Base-by-base conservation (phyloP, 2,113 vertebrate species). In the Eptatretus burgeri region DNA sequence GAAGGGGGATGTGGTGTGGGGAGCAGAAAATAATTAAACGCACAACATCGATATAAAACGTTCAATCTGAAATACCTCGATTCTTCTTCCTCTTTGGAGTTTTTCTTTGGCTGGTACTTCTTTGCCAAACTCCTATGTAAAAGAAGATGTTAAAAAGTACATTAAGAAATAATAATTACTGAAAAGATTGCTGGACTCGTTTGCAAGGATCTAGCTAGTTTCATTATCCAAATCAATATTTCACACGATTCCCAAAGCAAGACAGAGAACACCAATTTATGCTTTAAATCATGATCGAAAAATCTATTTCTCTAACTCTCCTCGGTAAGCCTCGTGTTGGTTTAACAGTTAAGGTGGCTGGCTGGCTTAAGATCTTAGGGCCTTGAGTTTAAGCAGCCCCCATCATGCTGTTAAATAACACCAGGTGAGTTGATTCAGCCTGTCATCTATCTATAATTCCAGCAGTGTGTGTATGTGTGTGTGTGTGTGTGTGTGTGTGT, bases 51-150 rank as follows among this genome's bases (percentile, higher is more conserved):
- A 60, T 20, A 60, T 60, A 20, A n/a, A 60, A n/a, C 56, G 10
- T 12, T n/a, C 20, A 60, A 17, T 17, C 56, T 11, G n/a, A 12
- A n/a, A 10, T 60, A 60, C 56, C 56, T 60, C 10, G n/a, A 17
- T 10, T 60, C 56, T 10, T 60, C 56, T 20, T 60, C 56, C 12
- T 60, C 56, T 20, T 13, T 9, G 13, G 56, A 60, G 20, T 10
- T 60, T 60, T 60, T 60, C 56, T 60, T 60, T 20, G 56, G 20
- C 56, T 60, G 56, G 20, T 60, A 60, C 20, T 60, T 60, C 20
- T 60, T 60, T 20, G 56, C 20, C n/a, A 60, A 20, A 60, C 20
- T 60, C 56, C 56, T 60, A 20, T 56, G 17, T 18, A 18, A 56
- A 18, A 56, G 9, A 53, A 9, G 14, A 56, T 18, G 53, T 18